A percentile compares a stretch with the other conserved stretches of the same genome.
Conservation (phyloP, 2,888 invertebrate genomes). For the Athalia circularis region DNA sequence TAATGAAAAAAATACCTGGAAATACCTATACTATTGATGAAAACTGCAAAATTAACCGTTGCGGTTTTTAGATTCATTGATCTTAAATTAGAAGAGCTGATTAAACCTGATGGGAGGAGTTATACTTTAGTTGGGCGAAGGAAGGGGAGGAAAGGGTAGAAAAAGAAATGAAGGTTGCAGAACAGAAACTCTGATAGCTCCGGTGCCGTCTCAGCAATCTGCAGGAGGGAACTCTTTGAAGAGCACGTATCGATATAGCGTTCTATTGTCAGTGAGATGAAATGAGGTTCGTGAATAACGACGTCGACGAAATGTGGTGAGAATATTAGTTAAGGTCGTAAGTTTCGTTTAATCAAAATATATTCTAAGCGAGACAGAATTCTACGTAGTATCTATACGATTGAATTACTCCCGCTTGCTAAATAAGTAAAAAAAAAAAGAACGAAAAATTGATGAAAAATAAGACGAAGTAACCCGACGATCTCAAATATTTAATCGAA, state of each 20-base stretch:
- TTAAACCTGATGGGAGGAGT: background rate
- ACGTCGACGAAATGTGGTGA: conserved; percentile 37
- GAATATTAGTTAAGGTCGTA: conserved; percentile 36
- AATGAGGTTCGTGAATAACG: conserved; percentile 41
- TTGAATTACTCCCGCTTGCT: too few relatives aligned
- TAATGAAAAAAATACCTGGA: too few relatives aligned
- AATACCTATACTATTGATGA: too few relatives aligned
- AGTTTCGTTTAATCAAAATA: conserved; percentile 39
- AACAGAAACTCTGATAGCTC: conserved; percentile 27
- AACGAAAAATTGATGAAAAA: too few relatives aligned
- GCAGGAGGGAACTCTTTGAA: conserved; percentile 26
- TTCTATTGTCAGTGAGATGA: conserved; percentile 31
- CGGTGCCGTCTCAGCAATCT: conserved; percentile 43
- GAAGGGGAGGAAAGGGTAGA: background rate
- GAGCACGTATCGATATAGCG: conserved; percentile 35
- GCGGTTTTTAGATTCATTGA: too few relatives aligned
- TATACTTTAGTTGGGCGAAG: conserved; percentile 6
- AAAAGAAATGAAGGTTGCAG: background rate
- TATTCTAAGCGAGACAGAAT: background rate
- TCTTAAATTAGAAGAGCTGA: too few relatives aligned
- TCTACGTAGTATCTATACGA: too few relatives aligned
- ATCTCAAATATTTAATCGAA: too few relatives aligned
- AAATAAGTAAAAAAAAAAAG: too few relatives aligned
- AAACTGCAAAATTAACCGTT: too few relatives aligned
- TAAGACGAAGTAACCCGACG: too few relatives aligned